Evolutionary conservation across 2,113 vertebrate genomes (phyloP).

Genomic region (Phalacrocorax aristotelis): DNA sequence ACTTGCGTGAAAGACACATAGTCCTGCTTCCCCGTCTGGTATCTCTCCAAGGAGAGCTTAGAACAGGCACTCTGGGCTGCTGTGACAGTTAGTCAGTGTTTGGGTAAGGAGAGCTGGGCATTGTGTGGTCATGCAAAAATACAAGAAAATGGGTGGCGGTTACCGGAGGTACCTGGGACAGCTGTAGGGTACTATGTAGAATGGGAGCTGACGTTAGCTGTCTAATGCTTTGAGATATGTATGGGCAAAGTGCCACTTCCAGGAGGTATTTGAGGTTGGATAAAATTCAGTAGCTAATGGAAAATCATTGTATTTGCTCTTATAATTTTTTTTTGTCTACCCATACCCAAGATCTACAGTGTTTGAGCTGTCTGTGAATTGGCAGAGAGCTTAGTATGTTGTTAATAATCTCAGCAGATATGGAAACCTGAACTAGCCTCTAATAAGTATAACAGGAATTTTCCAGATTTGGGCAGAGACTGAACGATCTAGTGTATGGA

Average conservation of each 20-base stretch:
- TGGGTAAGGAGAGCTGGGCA: neutral
- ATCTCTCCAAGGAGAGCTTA: neutral
- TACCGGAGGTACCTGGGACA: neutral
- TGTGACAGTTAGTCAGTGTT: neutral
- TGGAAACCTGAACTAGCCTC: neutral
- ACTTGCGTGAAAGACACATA: neutral
- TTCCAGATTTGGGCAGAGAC: neutral
- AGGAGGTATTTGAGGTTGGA: neutral
- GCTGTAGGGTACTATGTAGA: neutral
- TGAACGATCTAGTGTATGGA: neutral
- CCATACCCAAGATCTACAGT: neutral
- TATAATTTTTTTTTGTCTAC: neutral
- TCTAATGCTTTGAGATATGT: neutral
- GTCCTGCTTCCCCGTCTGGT: neutral
- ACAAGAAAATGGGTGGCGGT: neutral
- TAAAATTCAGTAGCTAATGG: neutral
- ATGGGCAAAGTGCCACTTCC: neutral
- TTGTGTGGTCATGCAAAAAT: neutral
- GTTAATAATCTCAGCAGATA: neutral
- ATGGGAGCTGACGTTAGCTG: neutral
- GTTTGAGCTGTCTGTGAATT: neutral
- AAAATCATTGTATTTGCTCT: neutral
- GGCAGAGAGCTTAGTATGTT: neutral
- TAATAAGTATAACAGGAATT: neutral
- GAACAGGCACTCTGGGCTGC: neutral